phyloP scores from a whole-genome alignment of 2,113 vertebrate genomes.

The western clawed frog (Xenopus tropicalis) region UCB_Xtro_10.0 CM004449.2:53604001-53604500 shows the following conservation, averaged over 20 bases:
- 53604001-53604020: too few relatives aligned
- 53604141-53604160: background rate
- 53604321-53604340: slow-evolving; percentile 7
- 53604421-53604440: slow-evolving; percentile 17
- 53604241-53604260: slow-evolving; percentile 26
- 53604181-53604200: background rate
- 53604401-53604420: slow-evolving; percentile 20
- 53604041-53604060: too few relatives aligned
- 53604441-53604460: slow-evolving; percentile 14
- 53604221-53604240: slow-evolving; percentile 6
- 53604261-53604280: slow-evolving; percentile 4
- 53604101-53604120: background rate
- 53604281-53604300: background rate
- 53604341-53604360: slow-evolving; percentile 21
- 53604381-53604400: too few relatives aligned
- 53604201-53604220: background rate
- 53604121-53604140: background rate
- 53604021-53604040: too few relatives aligned
- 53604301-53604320: slow-evolving; percentile 11
- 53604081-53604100: too few relatives aligned
- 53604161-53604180: slow-evolving; percentile 4
- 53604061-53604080: too few relatives aligned
- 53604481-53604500: slow-evolving; percentile 5
- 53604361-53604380: too few relatives aligned
- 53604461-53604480: slow-evolving; percentile 8